A percentile compares a stretch with the other conserved stretches of the same genome.
These are phyloP conservation scores for Genyomyrus donnyi DNA, from an alignment of 2,113 vertebrate genomes.

Conservation along the genomic window DNA sequence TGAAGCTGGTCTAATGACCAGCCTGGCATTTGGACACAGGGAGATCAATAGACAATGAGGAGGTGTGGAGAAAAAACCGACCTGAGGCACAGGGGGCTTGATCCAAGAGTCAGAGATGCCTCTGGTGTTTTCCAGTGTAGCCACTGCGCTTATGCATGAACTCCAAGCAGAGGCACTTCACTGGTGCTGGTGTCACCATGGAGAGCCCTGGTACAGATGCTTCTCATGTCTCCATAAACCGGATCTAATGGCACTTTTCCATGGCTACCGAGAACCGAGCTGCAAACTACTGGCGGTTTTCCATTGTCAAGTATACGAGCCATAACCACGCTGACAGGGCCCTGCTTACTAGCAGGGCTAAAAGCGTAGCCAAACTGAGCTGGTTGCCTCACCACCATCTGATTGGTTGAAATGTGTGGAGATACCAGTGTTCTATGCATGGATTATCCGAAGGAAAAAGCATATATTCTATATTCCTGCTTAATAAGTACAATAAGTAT, in stretches of 20 bases:
- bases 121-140: neutral
- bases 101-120: neutral
- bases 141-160: neutral
- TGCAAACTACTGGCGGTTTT: neutral
- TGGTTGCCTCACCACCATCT: neutral
- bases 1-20: neutral
- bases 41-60: neutral
- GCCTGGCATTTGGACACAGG: neutral
- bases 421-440: neutral
- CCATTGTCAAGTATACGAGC: neutral
- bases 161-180: neutral
- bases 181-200: neutral
- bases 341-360: no score
- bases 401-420: neutral
- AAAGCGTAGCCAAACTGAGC: neutral
- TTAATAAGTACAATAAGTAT: neutral
- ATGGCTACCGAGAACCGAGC: neutral
- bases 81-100: neutral
- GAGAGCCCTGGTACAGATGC: neutral
- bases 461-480: neutral
- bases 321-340: neutral
- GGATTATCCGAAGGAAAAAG: neutral
- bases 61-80: neutral
- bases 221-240: neutral
- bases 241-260: neutral